Conservation (phyloP, 2,888 invertebrate genomes). For the Galeruca laticollis region DNA sequence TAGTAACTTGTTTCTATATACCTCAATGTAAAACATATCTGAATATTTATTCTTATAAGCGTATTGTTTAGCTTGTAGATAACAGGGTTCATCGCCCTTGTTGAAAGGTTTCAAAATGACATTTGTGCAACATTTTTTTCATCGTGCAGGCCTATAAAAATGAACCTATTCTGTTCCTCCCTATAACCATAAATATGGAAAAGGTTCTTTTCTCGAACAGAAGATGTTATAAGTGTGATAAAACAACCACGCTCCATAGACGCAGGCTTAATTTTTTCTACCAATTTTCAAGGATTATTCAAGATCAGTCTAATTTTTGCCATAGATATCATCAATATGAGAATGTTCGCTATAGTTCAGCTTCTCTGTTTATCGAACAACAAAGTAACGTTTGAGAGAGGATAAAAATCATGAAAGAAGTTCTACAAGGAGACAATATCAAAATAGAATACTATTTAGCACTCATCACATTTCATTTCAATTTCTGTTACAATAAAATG, state of each 20-base stretch:
- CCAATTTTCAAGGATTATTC: background rate
- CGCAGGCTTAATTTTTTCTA: background rate
- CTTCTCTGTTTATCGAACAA: no score
- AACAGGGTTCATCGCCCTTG: background rate
- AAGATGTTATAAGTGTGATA: constrained; percentile 44
- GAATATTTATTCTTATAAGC: background rate
- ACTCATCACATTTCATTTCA: no score
- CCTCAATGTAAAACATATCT: background rate
- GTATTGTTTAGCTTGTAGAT: background rate
- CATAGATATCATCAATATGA: no score
- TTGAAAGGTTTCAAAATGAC: constrained; percentile 2
- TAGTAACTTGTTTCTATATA: background rate
- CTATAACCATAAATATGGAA: constrained; percentile 39
- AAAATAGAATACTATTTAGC: no score
- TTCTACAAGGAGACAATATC: no score
- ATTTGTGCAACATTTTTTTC: constrained; percentile 17
- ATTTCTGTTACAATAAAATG: no score
- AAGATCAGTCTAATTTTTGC: background rate
- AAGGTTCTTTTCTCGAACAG: constrained; percentile 38
- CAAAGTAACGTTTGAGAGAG: no score
- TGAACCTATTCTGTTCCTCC: constrained; percentile 26
- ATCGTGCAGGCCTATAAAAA: constrained; percentile 33
- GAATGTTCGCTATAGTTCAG: no score
- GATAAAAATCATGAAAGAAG: no score
- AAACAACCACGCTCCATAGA: constrained; percentile 26